Conservation (phyloP, 2,113 vertebrate genomes). For the Corythoichthys intestinalis region DNA sequence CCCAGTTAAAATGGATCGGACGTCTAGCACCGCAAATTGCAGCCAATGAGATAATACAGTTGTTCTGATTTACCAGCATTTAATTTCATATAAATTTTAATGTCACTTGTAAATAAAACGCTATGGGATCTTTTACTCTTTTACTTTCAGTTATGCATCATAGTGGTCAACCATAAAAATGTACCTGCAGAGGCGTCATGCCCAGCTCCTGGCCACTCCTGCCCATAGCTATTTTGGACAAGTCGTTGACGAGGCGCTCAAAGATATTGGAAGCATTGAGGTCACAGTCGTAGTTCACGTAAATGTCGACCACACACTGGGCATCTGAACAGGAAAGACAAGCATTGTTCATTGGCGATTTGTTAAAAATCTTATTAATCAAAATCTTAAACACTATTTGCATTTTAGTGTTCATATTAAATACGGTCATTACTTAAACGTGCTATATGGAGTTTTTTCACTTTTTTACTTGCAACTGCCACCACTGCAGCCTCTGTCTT, state of each 20-base stretch:
- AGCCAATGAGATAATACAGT: too few species aligned
- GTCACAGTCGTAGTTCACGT: constrained; percentile 98
- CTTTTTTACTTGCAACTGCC: too few species aligned
- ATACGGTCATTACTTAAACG: too few species aligned
- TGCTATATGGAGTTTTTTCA: too few species aligned
- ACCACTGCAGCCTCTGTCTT: too few species aligned
- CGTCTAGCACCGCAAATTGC: too few species aligned
- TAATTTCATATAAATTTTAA: not conserved
- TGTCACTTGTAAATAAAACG: not conserved
- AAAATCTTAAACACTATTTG: too few species aligned
- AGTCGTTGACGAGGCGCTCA: constrained; percentile 92
- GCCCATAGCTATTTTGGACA: constrained; percentile 97
- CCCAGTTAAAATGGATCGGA: too few species aligned
- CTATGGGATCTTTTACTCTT: not conserved
- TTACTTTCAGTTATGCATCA: not conserved
- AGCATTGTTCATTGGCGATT: not conserved
- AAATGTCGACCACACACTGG: constrained; percentile 98
- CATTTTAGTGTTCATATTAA: too few species aligned
- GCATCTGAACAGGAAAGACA: constrained; percentile 76
- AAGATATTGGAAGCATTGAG: constrained; percentile 98
- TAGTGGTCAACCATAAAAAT: not conserved
- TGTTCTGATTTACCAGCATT: not conserved
- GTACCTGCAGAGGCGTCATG: constrained; percentile 92
- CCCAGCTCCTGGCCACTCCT: constrained; percentile 94
- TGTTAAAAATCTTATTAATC: too few species aligned